Evolutionary conservation across 2,888 invertebrate species (phyloP), one percentile per base, ranked within the genome.

Genomic region (Sinohyriopsis cumingii): DNA sequence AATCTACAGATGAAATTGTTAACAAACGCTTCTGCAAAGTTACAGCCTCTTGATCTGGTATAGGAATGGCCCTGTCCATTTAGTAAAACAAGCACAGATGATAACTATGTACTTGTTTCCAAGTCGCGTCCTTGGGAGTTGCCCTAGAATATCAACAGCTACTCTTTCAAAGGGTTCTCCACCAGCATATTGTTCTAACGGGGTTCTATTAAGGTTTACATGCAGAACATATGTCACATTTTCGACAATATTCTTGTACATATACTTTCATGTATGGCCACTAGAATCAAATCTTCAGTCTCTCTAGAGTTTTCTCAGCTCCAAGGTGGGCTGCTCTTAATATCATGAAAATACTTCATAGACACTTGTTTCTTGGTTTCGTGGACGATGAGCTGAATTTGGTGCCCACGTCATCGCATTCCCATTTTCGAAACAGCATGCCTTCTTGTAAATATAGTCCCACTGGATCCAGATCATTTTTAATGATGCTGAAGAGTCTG

Each of bases 41-140:
- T 53, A 59, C 65, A 25, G 77, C 68, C 55, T 75, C 74, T 53
- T 67, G 68, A 63, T 78, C 60, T 63, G 71, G 65, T 2, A 77
- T 59, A 5, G 81, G 67, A 22, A 67, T 25, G 7, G 67, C 67
- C 45, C 73, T 4, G 68, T 75, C 66, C 69, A 80, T 54, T 72
- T 73, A 1, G 77, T 77, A 24, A 71, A 67, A 45, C 64, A 71
- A 55, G 67, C 67, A 18, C 25, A n/a, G 15, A 71, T 67, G 9
- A 77, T 77, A 19, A 82, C 56, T n/a, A 82, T 68, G 63, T 78
- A 72, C 28, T 63, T 67, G 55, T 82, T 82, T 20, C 71, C 73
- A 15, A 25, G 25, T 7, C 45, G 45, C 15, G 75, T 68, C 55
- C 20, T 54, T 1, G 70, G 73, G 18, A 79, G 65, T 59, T 67